phyloP scores from a whole-genome alignment of 2,888 invertebrate species.

The Amblyteles armatorius region DNA sequence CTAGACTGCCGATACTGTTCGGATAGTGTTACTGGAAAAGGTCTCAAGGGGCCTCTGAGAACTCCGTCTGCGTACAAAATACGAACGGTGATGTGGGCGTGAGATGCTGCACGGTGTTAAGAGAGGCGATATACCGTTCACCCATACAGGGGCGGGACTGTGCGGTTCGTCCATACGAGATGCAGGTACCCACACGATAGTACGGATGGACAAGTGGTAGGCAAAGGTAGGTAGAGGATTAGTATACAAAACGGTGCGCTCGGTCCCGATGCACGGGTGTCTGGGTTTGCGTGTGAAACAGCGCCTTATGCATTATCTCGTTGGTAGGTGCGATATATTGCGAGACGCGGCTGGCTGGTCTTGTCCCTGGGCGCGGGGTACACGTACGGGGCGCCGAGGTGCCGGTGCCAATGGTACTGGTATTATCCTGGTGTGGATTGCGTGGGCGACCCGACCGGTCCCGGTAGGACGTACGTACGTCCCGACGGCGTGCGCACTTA shows the following conservation, averaged over 20 bases:
- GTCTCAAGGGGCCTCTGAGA: constrained; percentile 17
- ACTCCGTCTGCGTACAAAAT: constrained; percentile 33
- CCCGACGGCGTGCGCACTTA: constrained; percentile 52
- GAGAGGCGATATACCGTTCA: constrained; percentile 48
- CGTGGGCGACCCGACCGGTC: constrained; percentile 66
- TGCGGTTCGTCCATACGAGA: constrained; percentile 6
- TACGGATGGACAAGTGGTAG: neutral
- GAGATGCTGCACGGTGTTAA: constrained; percentile 52
- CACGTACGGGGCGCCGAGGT: constrained; percentile 10
- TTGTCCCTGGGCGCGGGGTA: constrained; percentile 27
- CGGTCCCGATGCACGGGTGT: constrained; percentile 44
- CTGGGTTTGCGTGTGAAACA: constrained; percentile 63
- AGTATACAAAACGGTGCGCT: constrained; percentile 49
- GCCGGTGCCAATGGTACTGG: constrained; percentile 47
- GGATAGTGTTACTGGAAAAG: constrained; percentile 44
- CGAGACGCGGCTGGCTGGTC: constrained; percentile 58
- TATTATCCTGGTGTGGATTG: constrained; percentile 59
- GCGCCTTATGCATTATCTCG: constrained; percentile 76
- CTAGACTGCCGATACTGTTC: constrained; percentile 29
- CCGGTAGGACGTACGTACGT: constrained; percentile 40
- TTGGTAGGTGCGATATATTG: constrained; percentile 78
- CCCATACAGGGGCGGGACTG: constrained; percentile 9
- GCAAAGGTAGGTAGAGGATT: constrained; percentile 52
- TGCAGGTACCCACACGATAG: neutral
- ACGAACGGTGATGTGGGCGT: constrained; percentile 52